A percentile compares a stretch with the other conserved stretches of the same genome.
These are phyloP conservation scores for Aphodius granarius DNA, from an alignment of 2,888 invertebrate species.

Conservation along the genomic window DNA sequence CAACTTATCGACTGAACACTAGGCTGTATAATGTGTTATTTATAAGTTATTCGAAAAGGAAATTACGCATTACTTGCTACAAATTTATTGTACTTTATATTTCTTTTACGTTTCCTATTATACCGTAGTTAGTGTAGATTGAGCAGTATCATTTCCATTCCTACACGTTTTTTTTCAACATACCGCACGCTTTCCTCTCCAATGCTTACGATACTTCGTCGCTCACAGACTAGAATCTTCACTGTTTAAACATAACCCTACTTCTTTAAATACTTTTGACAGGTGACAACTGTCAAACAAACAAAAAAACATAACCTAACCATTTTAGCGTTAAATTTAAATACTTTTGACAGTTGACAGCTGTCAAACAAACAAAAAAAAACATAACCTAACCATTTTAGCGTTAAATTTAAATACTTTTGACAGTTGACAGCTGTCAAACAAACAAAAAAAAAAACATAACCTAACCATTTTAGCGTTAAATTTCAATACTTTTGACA, in stretches of 20 bases:
- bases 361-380: too few species aligned
- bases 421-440: too few species aligned
- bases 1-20: neutral
- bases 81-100: constrained; percentile 27
- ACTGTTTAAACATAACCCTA: neutral
- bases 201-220: neutral
- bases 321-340: neutral
- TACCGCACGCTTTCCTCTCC: neutral
- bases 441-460: too few species aligned
- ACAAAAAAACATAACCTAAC: neutral
- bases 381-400: too few species aligned
- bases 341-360: too few species aligned
- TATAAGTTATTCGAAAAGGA: constrained; percentile 23
- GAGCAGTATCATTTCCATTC: constrained; percentile 16
- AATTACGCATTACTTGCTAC: constrained; percentile 21
- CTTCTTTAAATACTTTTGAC: neutral
- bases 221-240: neutral
- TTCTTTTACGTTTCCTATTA: constrained; percentile 18
- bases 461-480: too few species aligned
- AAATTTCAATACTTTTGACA: neutral
- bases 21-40: constrained; percentile 21
- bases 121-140: constrained; percentile 18
- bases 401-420: too few species aligned
- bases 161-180: too few species aligned
- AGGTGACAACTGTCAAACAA: neutral